Evolutionary conservation across 2,888 invertebrate species (phyloP).

Genomic region (Mesorhabditis spiculigera): DNA sequence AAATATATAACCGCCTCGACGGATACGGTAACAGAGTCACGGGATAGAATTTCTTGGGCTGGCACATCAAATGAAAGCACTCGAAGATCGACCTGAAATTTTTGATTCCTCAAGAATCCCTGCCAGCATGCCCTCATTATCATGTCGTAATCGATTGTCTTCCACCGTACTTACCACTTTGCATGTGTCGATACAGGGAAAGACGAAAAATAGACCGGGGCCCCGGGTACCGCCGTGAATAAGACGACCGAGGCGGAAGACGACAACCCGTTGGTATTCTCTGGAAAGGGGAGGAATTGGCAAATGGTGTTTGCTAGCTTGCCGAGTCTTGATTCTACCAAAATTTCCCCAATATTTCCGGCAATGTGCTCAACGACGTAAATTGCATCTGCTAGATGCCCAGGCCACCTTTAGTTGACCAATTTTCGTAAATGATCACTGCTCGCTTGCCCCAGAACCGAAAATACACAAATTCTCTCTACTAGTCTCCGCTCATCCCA

Average conservation of each 20-base stretch:
- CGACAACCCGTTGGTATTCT: constrained; percentile 74
- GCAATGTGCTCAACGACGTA: no score
- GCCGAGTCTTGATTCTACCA: no score
- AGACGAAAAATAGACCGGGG: constrained; percentile 81
- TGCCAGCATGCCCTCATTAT: background rate
- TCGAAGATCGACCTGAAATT: constrained; percentile 50
- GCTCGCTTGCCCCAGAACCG: no score
- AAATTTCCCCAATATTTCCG: no score
- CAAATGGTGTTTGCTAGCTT: no score
- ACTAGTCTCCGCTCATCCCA: no score
- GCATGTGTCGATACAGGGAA: constrained; percentile 85
- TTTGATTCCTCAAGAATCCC: no score
- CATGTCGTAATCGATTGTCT: background rate
- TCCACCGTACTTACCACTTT: constrained; percentile 40
- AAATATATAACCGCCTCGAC: constrained; percentile 59
- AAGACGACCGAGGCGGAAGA: constrained; percentile 79
- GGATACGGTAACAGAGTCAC: constrained; percentile 63
- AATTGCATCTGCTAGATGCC: no score
- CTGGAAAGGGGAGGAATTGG: constrained; percentile 31
- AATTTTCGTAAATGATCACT: no score
- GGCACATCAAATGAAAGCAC: constrained; percentile 89
- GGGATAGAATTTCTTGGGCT: constrained; percentile 73
- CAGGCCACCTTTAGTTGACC: no score
- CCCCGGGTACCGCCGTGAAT: constrained; percentile 75
- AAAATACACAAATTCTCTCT: no score